A percentile compares a stretch with the other conserved stretches of the same genome.
These are phyloP conservation scores for Nasonia longicornis DNA, from an alignment of 1,140 invertebrate species.

Conservation along the genomic window DNA sequence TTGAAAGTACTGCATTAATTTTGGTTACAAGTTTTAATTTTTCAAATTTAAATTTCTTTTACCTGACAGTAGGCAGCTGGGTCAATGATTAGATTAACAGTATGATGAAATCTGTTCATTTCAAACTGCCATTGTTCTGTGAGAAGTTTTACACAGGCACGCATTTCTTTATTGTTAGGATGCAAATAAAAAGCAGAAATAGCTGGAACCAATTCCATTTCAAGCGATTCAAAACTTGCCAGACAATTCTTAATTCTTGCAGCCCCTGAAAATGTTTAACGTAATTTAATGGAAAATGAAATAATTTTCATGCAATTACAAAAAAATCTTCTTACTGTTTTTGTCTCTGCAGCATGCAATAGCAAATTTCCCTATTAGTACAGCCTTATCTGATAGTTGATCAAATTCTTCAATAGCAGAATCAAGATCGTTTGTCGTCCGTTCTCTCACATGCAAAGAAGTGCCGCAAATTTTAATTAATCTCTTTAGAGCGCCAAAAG, in stretches of 20 bases:
- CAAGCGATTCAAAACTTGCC: conserved; percentile 75
- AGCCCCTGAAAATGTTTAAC: conserved; percentile 65
- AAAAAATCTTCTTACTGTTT: conserved; percentile 65
- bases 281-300: conserved; percentile 14
- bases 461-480: conserved; percentile 64
- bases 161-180: conserved; percentile 61
- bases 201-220: conserved; percentile 75
- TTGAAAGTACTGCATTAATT: not conserved
- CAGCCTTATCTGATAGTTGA: conserved; percentile 74
- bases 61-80: conserved; percentile 76
- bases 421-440: conserved; percentile 60
- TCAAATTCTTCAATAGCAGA: conserved; percentile 73
- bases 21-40: not conserved
- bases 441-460: conserved; percentile 55
- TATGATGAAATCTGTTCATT: conserved; percentile 70
- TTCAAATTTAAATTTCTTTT: conserved; percentile 45
- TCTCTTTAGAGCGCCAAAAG: conserved; percentile 60
- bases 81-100: conserved; percentile 75
- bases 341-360: conserved; percentile 75
- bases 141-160: conserved; percentile 67
- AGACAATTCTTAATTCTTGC: conserved; percentile 73
- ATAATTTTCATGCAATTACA: conserved; percentile 27
- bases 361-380: conserved; percentile 78
- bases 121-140: conserved; percentile 72
- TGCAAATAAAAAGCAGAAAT: conserved; percentile 68